Percentiles rank a stretch among this genome's conserved stretches.
These are phyloP conservation scores for Xestoiulus laeticollis DNA, from an alignment of 2,888 invertebrate genomes.

Conservation along the genomic window DNA sequence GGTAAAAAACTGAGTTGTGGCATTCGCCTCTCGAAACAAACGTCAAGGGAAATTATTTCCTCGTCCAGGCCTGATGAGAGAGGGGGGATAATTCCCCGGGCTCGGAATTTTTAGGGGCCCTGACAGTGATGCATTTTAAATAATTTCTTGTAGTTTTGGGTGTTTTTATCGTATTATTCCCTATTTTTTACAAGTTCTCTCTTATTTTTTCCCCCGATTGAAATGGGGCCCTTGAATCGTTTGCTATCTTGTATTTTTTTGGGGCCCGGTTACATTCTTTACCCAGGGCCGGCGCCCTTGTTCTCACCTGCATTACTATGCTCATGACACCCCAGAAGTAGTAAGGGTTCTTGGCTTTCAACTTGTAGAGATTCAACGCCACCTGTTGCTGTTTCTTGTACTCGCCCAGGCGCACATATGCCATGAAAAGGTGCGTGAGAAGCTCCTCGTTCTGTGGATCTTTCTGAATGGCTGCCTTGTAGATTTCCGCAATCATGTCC, in stretches of 20 bases:
- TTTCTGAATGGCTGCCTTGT: conserved; percentile 86
- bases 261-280: no score
- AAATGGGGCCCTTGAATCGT: no score
- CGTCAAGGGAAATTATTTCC: conserved; percentile 53
- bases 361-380: conserved; percentile 89
- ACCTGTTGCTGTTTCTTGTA: conserved; percentile 89
- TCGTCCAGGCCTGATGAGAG: no score
- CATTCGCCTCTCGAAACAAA: neutral
- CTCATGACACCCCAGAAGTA: conserved; percentile 99
- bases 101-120: no score
- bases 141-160: no score
- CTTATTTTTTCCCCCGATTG: no score
- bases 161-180: no score
- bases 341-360: conserved; percentile 92
- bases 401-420: conserved; percentile 89
- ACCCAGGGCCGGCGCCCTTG: no score
- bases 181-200: no score
- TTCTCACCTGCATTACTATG: conserved; percentile 84
- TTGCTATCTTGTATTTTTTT: no score
- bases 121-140: no score
- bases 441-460: conserved; percentile 91
- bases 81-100: no score
- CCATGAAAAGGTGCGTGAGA: conserved; percentile 93
- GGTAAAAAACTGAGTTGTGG: neutral
- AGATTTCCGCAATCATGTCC: conserved; percentile 85